These are phyloP conservation scores for Oncopeltus fasciatus DNA, from an alignment of 1,140 invertebrate species.

Conservation along the genomic window DNA sequence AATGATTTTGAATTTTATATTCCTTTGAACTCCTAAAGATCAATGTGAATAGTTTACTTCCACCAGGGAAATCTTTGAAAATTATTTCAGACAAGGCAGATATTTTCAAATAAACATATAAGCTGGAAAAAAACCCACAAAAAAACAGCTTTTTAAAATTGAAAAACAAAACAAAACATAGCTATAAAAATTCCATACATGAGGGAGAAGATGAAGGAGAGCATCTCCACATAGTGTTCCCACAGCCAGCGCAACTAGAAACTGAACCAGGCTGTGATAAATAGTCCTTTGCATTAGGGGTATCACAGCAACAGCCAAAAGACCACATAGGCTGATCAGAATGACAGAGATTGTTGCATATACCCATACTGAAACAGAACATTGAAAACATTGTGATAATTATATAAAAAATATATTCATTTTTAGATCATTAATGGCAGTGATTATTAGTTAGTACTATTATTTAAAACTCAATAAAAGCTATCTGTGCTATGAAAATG, in stretches of 20 bases:
- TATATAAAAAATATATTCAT: background rate
- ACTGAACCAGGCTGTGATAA: slow-evolving; percentile 80
- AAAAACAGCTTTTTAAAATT: background rate
- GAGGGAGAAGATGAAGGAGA: slow-evolving; percentile 80
- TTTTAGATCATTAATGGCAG: background rate
- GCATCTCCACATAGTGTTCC: slow-evolving; percentile 84
- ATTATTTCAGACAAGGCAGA: too few relatives aligned
- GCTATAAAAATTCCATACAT: slow-evolving; percentile 45
- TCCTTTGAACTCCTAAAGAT: too few relatives aligned
- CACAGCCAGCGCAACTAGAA: slow-evolving; percentile 79
- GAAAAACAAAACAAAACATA: background rate
- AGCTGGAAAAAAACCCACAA: background rate
- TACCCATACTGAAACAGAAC: slow-evolving; percentile 52
- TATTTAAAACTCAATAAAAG: background rate
- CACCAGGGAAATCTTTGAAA: too few relatives aligned
- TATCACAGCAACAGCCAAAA: slow-evolving; percentile 70
- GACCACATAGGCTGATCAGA: slow-evolving; percentile 67
- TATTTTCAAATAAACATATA: too few relatives aligned
- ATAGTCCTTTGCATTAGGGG: slow-evolving; percentile 78
- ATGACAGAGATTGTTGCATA: slow-evolving; percentile 66
- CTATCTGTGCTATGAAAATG: too few relatives aligned
- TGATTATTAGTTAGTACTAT: background rate
- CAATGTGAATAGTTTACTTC: too few relatives aligned
- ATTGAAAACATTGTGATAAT: background rate
- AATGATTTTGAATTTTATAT: too few relatives aligned